Conservation (phyloP, 2,888 invertebrate genomes). For the Apamea anceps region DNA sequence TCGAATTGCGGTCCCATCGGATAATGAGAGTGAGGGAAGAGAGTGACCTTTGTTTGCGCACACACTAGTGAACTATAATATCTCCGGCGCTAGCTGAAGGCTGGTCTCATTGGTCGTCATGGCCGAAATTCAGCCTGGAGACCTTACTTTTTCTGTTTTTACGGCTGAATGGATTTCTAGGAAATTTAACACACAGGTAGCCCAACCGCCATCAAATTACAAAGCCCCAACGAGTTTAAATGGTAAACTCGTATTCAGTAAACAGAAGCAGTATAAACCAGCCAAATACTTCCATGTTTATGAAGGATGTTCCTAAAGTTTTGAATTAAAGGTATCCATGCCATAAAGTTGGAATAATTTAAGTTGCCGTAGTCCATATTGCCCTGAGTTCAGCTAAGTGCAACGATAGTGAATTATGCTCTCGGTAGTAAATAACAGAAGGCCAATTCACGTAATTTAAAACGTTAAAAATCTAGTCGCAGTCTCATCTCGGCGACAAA, state of each 20-base stretch:
- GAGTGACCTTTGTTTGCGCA: no score
- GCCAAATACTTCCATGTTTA: constrained; percentile 11
- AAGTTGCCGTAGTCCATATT: constrained; percentile 21
- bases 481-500: no score
- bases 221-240: neutral
- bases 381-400: constrained; percentile 14
- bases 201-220: neutral
- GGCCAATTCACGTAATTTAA: no score
- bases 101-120: no score
- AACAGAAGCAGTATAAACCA: constrained; percentile 15
- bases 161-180: neutral
- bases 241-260: neutral
- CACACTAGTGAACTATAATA: no score
- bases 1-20: no score
- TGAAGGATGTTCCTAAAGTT: constrained; percentile 16
- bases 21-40: no score
- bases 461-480: no score
- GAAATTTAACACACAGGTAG: neutral
- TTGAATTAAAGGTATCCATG: constrained; percentile 36
- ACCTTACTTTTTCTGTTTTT: no score
- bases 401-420: constrained; percentile 26
- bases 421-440: constrained; percentile 2
- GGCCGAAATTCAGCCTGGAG: no score
- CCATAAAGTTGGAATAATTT: constrained; percentile 35
- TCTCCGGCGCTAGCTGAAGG: no score